Percentiles rank a stretch among this genome's conserved stretches.
Evolutionary conservation across 2,113 vertebrate species (phyloP).

Genomic region (Hemibagrus wyckioides): DNA sequence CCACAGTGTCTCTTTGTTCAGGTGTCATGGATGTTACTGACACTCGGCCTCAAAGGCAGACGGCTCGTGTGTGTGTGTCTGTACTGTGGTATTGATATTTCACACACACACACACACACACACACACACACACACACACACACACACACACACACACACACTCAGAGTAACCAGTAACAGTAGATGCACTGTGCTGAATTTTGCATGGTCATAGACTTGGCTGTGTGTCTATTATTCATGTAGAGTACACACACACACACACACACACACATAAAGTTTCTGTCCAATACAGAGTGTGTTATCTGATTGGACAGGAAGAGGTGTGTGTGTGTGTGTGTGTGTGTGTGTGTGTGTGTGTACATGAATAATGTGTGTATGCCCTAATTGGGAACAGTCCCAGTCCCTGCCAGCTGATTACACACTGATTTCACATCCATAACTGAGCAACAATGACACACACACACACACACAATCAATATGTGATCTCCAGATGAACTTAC

Average conservation of each 20-base stretch:
- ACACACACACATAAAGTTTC: conserved; percentile 25
- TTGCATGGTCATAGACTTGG: conserved; percentile 74
- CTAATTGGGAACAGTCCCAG: conserved; percentile 52
- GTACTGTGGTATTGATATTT: conserved; percentile 57
- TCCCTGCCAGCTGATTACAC: conserved; percentile 70
- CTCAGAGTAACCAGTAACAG: conserved; percentile 64
- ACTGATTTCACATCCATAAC: conserved; percentile 62
- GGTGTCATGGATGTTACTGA: conserved; percentile 11
- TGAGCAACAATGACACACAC: conserved; percentile 30
- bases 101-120: too few species aligned
- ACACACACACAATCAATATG: background rate
- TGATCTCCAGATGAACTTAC: conserved; percentile 4
- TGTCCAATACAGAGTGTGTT: background rate
- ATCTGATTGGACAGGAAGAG: conserved; percentile 57
- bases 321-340: conserved; percentile 47
- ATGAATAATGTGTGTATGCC: background rate
- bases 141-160: conserved; percentile 42
- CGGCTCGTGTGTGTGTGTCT: conserved; percentile 10
- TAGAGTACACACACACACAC: conserved; percentile 51
- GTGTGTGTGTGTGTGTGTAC: conserved; percentile 37
- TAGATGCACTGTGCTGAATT: conserved; percentile 70
- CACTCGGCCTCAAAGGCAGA: background rate
- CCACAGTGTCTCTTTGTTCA: conserved; percentile 33
- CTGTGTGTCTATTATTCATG: conserved; percentile 72
- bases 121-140: conserved; percentile 27